A percentile compares a stretch with the other conserved stretches of the same genome.
phyloP scores from a whole-genome alignment of 37 sponge, comb jelly and placozoan genomes.

The Spongia lamella region DNA sequence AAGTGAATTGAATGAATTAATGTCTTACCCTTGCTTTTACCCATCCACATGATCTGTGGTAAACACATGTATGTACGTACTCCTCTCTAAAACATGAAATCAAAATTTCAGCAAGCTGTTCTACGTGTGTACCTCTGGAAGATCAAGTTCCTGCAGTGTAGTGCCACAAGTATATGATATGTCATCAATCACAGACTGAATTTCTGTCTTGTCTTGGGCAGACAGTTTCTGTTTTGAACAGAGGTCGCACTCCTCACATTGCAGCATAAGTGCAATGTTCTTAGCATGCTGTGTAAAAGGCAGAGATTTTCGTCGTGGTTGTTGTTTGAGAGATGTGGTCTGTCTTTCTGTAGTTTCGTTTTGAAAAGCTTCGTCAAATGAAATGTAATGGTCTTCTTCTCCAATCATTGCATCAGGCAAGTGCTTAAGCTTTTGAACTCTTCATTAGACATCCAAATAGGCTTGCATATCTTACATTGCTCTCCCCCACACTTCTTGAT shows the following conservation, averaged over 20 bases:
- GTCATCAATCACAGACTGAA: conserved; percentile 14
- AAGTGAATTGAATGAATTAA: too few species aligned
- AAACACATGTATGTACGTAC: too few species aligned
- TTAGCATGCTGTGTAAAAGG: conserved; percentile 33
- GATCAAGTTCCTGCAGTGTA: conserved; percentile 15
- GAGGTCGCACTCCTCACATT: conserved; percentile 36
- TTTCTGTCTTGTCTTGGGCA: background rate
- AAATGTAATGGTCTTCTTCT: conserved; percentile 20
- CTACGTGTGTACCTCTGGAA: conserved; percentile 12
- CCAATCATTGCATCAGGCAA: conserved; percentile 15
- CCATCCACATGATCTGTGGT: too few species aligned
- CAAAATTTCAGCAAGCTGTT: conserved; percentile 17
- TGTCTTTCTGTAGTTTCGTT: background rate
- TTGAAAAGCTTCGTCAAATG: conserved; percentile 6
- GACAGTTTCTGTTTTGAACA: conserved; percentile 15
- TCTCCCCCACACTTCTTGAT: conserved; percentile 26
- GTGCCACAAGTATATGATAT: background rate
- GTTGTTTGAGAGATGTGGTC: conserved; percentile 3
- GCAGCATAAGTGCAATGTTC: conserved; percentile 28
- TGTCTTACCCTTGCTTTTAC: too few species aligned
- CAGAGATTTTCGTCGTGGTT: conserved; percentile 11
- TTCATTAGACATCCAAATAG: background rate
- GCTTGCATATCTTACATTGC: conserved; percentile 17
- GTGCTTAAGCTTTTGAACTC: conserved; percentile 1
- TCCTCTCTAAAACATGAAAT: too few species aligned